A percentile compares a stretch with the other conserved stretches of the same genome.
phyloP scores from a whole-genome alignment of 2,113 vertebrate species.

The Anolis sagrei region DNA sequence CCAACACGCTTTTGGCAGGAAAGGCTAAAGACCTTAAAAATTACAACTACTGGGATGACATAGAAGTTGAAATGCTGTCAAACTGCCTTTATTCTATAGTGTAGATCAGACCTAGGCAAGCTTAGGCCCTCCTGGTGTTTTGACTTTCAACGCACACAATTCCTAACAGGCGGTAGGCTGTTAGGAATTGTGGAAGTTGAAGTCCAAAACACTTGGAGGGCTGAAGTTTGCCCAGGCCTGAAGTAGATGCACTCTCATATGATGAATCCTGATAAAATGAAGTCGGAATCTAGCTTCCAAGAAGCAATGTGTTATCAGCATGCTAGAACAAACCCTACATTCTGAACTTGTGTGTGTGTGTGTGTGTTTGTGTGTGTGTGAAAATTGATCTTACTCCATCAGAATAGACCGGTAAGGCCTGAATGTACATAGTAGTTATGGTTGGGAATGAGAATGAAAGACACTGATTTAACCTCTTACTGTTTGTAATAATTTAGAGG shows the following conservation, averaged over 20 bases:
- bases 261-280: not conserved
- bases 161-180: too few species aligned
- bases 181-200: too few species aligned
- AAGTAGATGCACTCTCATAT: not conserved
- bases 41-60: too few species aligned
- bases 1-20: too few species aligned
- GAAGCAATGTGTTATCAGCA: not conserved
- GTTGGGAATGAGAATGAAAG: not conserved
- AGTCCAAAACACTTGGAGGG: too few species aligned
- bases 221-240: too few species aligned
- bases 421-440: not conserved
- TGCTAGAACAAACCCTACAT: not conserved
- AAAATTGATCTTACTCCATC: not conserved
- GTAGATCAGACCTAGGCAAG: too few species aligned
- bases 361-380: not conserved
- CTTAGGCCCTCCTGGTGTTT: too few species aligned
- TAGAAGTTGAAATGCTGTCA: too few species aligned
- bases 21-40: too few species aligned
- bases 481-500: not conserved
- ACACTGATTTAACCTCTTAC: not conserved
- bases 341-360: not conserved
- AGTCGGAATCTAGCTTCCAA: not conserved
- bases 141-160: too few species aligned
- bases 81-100: too few species aligned
- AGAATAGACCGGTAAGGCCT: not conserved